Percentiles rank a stretch among this genome's conserved stretches.
These are phyloP conservation scores for Donacobius atricapilla DNA, from an alignment of 2,113 vertebrate species.

Conservation along the genomic window DNA sequence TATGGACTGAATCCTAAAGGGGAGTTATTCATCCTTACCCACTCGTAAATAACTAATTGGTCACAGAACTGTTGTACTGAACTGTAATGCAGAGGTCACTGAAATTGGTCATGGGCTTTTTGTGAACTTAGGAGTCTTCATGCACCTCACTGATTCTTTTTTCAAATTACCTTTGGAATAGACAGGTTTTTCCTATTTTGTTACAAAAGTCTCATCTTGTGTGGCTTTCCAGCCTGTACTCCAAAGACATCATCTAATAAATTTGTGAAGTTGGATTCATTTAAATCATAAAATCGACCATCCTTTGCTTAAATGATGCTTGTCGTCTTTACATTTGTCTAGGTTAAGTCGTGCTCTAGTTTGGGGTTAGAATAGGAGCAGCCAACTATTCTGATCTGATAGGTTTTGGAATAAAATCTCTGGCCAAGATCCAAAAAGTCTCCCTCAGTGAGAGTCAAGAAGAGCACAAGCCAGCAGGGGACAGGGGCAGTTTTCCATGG, in stretches of 20 bases:
- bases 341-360: neutral
- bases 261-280: accelerated
- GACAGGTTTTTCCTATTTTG: neutral
- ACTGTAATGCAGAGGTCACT: neutral
- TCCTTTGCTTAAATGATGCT: neutral
- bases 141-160: neutral
- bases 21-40: neutral
- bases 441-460: neutral
- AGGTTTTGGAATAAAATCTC: neutral
- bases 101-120: neutral
- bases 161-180: neutral
- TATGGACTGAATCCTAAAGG: neutral
- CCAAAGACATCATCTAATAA: neutral
- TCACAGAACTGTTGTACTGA: neutral
- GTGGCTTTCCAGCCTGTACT: neutral
- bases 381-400: neutral
- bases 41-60: neutral
- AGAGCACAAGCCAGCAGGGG: neutral
- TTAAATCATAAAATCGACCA: neutral
- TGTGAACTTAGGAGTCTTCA: neutral
- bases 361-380: neutral
- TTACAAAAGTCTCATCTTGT: neutral
- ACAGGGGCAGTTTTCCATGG: neutral
- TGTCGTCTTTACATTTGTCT: neutral
- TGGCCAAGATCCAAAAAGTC: neutral